Evolutionary conservation across 1,140 invertebrate species (phyloP).

Genomic region (Acarapis woodi): DNA sequence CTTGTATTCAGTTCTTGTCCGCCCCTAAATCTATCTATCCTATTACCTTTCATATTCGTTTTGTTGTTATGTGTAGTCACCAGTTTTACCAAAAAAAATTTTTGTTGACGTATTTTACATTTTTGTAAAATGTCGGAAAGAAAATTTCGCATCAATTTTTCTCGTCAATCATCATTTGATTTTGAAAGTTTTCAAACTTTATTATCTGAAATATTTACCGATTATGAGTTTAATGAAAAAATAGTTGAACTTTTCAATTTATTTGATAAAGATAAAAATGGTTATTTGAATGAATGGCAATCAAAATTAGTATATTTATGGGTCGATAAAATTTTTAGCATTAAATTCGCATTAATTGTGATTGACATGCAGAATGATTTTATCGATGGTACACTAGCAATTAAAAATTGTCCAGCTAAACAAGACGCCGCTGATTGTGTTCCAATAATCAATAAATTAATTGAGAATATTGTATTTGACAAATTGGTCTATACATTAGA

Average conservation of each 20-base stretch:
- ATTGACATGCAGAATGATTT: constrained; percentile 98
- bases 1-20: no score
- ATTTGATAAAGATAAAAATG: constrained; percentile 1
- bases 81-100: no score
- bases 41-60: no score
- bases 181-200: no score
- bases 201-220: background rate
- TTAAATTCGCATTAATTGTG: constrained; percentile 61
- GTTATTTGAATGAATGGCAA: background rate
- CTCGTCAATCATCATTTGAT: no score
- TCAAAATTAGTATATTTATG: background rate
- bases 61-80: no score
- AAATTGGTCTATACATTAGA: constrained; percentile 80
- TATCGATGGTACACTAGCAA: constrained; percentile 69
- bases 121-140: no score
- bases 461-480: constrained; percentile 59
- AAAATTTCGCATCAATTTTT: no score
- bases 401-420: constrained; percentile 65
- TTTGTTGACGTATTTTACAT: no score
- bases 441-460: constrained; percentile 60
- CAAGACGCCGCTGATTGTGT: constrained; percentile 61
- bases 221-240: background rate
- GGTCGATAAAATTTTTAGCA: constrained; percentile 15
- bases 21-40: no score
- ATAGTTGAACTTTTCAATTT: background rate